A percentile compares a stretch with the other conserved stretches of the same genome.
Conservation (phyloP, 2,113 vertebrate species). For the Odontophorus gujanensis region DNA sequence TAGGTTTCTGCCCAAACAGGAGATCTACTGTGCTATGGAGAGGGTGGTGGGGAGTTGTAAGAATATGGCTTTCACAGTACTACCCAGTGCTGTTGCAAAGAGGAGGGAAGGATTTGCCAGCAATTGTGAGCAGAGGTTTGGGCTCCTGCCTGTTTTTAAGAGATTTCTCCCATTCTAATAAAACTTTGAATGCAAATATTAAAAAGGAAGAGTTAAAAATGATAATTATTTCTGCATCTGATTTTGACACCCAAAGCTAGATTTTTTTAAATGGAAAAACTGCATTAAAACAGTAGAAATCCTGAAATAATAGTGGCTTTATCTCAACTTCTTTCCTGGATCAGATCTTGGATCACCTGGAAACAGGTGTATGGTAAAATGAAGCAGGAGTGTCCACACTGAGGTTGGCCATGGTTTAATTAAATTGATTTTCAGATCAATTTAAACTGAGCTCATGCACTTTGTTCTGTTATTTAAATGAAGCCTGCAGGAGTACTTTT, state of each 20-base stretch:
- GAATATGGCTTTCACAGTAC: not conserved
- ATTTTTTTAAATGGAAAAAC: not conserved
- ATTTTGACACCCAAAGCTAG: not conserved
- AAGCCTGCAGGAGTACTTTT: conserved; percentile 48
- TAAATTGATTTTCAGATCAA: conserved; percentile 66
- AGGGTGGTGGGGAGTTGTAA: not conserved
- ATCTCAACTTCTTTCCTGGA: not conserved
- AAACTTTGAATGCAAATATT: conserved; percentile 40
- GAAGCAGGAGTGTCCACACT: conserved; percentile 65
- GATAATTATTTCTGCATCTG: conserved; percentile 31
- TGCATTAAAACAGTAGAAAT: conserved; percentile 10
- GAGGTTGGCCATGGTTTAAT: conserved; percentile 60
- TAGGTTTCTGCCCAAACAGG: conserved; percentile 9
- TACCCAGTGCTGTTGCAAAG: not conserved
- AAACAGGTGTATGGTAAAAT: conserved; percentile 66
- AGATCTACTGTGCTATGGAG: not conserved
- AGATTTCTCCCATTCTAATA: conserved; percentile 61
- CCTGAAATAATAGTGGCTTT: conserved; percentile 16
- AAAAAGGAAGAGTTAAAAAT: conserved; percentile 27
- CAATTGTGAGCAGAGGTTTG: not conserved
- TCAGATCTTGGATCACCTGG: conserved; percentile 47
- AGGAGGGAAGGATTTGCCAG: conserved; percentile 2
- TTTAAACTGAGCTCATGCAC: conserved; percentile 57
- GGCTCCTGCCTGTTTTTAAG: conserved; percentile 12
- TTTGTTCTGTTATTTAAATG: conserved; percentile 66